Evolutionary conservation across 2,797 vertebrate species (phyloP).

Genomic region (Hypotaenidia okinawae): DNA sequence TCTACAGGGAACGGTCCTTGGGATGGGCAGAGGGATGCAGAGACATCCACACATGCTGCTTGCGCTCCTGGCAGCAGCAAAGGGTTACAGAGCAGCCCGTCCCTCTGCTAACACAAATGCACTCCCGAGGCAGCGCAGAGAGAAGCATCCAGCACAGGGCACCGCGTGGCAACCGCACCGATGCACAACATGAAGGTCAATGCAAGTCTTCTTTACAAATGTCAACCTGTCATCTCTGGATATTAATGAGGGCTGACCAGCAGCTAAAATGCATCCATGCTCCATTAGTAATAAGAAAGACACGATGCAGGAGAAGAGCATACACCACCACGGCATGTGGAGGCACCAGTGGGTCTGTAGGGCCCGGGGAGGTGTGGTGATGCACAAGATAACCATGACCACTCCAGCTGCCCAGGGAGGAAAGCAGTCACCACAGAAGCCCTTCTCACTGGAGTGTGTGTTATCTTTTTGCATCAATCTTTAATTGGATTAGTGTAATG

Average conservation of each 20-base stretch:
- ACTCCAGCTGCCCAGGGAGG: background rate
- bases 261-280: slow-evolving; percentile 71
- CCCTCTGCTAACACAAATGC: background rate
- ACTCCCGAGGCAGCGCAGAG: slow-evolving; percentile 21
- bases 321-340: background rate
- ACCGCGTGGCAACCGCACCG: slow-evolving; percentile 36
- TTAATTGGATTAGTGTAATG: slow-evolving; percentile 68
- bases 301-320: slow-evolving; percentile 22
- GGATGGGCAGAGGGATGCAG: background rate
- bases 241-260: slow-evolving; percentile 75
- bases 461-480: slow-evolving; percentile 19
- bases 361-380: slow-evolving; percentile 44
- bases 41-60: background rate
- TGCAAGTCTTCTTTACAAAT: slow-evolving; percentile 68
- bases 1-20: background rate
- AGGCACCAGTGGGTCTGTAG: slow-evolving; percentile 34
- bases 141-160: slow-evolving; percentile 47
- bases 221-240: slow-evolving; percentile 72
- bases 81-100: slow-evolving; percentile 7
- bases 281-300: slow-evolving; percentile 69
- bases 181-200: slow-evolving; percentile 71
- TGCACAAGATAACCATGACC: background rate
- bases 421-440: background rate
- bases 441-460: background rate
- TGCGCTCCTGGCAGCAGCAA: background rate